Evolutionary conservation across 1,140 invertebrate species (phyloP), one percentile per base, ranked within the genome.

Genomic region (Zaprionus ghesquierei): DNA sequence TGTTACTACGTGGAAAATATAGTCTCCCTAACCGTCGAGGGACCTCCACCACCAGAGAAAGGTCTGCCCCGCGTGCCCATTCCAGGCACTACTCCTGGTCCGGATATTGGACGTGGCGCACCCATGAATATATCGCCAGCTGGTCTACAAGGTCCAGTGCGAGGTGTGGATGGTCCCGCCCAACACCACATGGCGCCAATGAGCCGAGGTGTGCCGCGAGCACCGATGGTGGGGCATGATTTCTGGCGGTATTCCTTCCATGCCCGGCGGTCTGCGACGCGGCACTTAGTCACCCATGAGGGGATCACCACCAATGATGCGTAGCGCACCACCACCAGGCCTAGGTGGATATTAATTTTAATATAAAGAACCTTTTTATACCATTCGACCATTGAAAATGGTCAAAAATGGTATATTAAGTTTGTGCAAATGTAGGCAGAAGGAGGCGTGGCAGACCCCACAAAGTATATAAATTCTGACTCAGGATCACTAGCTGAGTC

Each of bases 1-100:
- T 99, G 0, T 93, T 99, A 38, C 92, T 99, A 12, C 94, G 99
- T 49, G 99, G 98, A 99, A 92, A 98, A 99, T 87, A 98, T 99
- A 65, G 99, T 99, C 1, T 99, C 98, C 0, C 94, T 99, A 81
- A 99, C 98, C 0, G 98, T 99, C 0, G 98, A 99, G 94, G 99
- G 99, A 23, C 98, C 99, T 9, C 99, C 99, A 6, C 98, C 98
- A 51, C 97, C 97, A 33, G 99, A 99, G 93, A 98, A 99, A 93
- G 98, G 98, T 18, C 93, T 98, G 46, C 97, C 98, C 1, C 94
- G 98, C 75, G 97, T 99, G 5, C 98, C 98, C 2, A 95, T 99
- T 70, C 97, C 98, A 49, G 98, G 98, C 35, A 96, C 96, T 33
- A 95, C 96, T 62, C 95, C 97, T 20, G 98, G 97, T 2, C 96